Evolutionary conservation across 1,140 invertebrate species (phyloP), one percentile per base, ranked within the genome.

Genomic region (Drosophila hydei): DNA sequence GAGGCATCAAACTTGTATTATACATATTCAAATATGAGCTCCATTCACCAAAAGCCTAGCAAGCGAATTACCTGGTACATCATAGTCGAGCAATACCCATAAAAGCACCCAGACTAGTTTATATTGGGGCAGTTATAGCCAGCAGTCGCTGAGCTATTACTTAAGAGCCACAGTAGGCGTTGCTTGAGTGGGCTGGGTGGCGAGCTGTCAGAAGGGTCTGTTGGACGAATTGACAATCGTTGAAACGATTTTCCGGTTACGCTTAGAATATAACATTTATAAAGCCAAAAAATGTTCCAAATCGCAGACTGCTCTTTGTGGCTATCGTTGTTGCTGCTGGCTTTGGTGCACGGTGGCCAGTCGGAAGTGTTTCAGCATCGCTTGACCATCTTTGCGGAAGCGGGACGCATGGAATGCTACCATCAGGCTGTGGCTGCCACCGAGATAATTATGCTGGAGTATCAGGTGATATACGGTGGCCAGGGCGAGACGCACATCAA

Each of bases 401-500:
- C 95, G 2, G 94, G 94, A 1, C 92, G 92, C 70, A 92, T 93
- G 76, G 94, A 95, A 65, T 96, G 95, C 79, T 96, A 95, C 81
- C 95, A 93, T 89, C 94, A 96, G 73, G 87, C 91, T 14, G 93
- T 94, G 4, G 92, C 92, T 61, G 88, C 91, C 23, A 92, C 93
- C 11, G 93, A 95, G 90, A 90, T 92, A 9, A 93, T 96, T 40
- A 94, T 95, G 63, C 85, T 96, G 18, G 95, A 96, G 77, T 96
- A 96, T 90, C 95, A 96, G 93, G 95, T 95, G 0, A 96, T 96
- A 79, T 94, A 95, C 84, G 95, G 96, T 3, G 93, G 94, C 1
- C 94, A 95, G 64, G 95, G 95, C 0, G 95, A 96, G 61, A 83
- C 96, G 40, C 95, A 96, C 77, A 94, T 96, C 16, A 95, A 94